Base-by-base conservation (phyloP, 2,113 vertebrate genomes). In the Boulengeromyrus knoepffleri region DNA sequence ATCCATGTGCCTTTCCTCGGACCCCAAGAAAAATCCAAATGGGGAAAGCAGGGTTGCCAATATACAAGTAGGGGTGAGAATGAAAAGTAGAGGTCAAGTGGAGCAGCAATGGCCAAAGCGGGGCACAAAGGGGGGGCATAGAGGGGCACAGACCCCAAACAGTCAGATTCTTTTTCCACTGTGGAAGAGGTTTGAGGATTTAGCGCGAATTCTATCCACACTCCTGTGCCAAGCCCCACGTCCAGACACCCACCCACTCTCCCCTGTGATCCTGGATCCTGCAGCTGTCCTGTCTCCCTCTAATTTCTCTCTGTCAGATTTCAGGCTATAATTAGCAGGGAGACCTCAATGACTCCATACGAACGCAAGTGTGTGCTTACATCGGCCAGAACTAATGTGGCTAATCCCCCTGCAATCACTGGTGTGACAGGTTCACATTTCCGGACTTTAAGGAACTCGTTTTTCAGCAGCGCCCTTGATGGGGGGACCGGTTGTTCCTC, bases 221-320 rank as follows among this genome's bases (percentile, higher is more conserved):
- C 89, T 90, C 90, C 89, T 91, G 91, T 92, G n/a, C 21, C 74
- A 87, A 84, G 88, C 91, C 87, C 42, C 27, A 85, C 46, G 9
- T 49, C 56, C n/a, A 42, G 31, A 42, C 87, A 19, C 17, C 56
- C 31, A 19, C 42, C 19, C 53, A 46, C 88, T 49, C 52, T 15
- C 10, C 56, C 46, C 50, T 66, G 53, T 46, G 83, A 84, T 80
- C 74, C 36, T 58, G 86, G 86, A 42, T 93, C 91, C 92, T 21
- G 94, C 97, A 97, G 97, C 96, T 98, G 97, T 97, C 96, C 94
- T 91, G 94, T 95, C 97, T 96, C 95, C 95, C 93, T 97, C 97
- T 97, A 96, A 97, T 97, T 97, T 97, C 97, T 97, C 96, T 97
- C 96, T 97, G 97, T 97, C 97, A 97, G 95, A 96, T 97, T 97